Conservation (phyloP, 2,888 invertebrate genomes). For the Sussaba pulchella region DNA sequence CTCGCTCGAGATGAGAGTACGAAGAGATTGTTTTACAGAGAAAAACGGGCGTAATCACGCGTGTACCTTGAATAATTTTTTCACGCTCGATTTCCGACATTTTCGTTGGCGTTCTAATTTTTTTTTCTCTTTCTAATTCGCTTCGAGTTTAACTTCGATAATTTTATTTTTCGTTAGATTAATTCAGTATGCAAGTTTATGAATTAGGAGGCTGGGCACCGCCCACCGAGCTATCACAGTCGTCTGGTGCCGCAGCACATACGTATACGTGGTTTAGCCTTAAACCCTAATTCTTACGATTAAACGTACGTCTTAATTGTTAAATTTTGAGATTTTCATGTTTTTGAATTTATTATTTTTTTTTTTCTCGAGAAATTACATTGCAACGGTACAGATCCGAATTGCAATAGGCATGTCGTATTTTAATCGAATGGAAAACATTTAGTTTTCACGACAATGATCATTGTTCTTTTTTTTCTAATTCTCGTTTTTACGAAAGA, state of each 20-base stretch:
- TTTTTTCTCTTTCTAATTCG: slow-evolving; percentile 55
- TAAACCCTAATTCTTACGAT: slow-evolving; percentile 83
- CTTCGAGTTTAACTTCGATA: slow-evolving; percentile 46
- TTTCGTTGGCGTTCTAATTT: slow-evolving; percentile 47
- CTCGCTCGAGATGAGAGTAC: slow-evolving; percentile 28
- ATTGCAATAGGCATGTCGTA: slow-evolving; percentile 22
- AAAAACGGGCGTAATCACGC: slow-evolving; percentile 54
- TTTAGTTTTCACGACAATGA: neutral
- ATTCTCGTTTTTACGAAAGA: slow-evolving; percentile 24
- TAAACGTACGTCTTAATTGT: slow-evolving; percentile 62
- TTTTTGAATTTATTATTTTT: slow-evolving; percentile 14
- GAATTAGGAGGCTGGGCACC: slow-evolving; percentile 85
- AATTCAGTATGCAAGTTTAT: slow-evolving; percentile 82
- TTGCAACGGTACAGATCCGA: slow-evolving; percentile 50
- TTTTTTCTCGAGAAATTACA: slow-evolving; percentile 58
- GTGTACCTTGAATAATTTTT: slow-evolving; percentile 67
- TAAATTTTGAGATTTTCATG: slow-evolving; percentile 45
- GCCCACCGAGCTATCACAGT: slow-evolving; percentile 85
- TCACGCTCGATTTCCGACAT: slow-evolving; percentile 63
- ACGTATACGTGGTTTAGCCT: slow-evolving; percentile 85
- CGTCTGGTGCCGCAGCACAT: slow-evolving; percentile 85
- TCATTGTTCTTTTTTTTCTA: neutral
- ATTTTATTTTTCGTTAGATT: slow-evolving; percentile 69
- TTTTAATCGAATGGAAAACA: neutral
- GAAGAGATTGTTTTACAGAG: slow-evolving; percentile 38